Evolutionary conservation across 2,888 invertebrate species (phyloP).

Genomic region (Charanyca ferruginea): DNA sequence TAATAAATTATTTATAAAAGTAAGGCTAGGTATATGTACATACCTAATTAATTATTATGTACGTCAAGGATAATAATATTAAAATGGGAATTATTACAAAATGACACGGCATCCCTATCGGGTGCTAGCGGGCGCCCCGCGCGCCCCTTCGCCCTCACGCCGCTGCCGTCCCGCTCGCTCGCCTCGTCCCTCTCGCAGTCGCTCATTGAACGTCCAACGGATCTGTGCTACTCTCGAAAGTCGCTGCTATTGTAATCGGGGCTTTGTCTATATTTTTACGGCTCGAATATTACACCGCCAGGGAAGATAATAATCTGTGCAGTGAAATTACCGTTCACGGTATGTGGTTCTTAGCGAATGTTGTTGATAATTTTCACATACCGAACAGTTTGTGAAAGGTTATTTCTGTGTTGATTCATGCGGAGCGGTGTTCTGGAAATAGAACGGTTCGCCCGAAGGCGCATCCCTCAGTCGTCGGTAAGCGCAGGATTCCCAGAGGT

Average conservation of each 20-base stretch:
- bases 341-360: constrained; percentile 84
- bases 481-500: constrained; percentile 81
- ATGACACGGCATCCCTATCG: constrained; percentile 72
- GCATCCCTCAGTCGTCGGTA: constrained; percentile 83
- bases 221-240: constrained; percentile 80
- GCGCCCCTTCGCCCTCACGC: constrained; percentile 68
- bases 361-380: constrained; percentile 85
- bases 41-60: constrained; percentile 3
- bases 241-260: constrained; percentile 81
- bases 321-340: constrained; percentile 89
- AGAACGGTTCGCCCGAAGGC: constrained; percentile 85
- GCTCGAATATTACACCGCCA: constrained; percentile 78
- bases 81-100: constrained; percentile 53
- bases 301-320: constrained; percentile 84
- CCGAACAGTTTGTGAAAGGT: constrained; percentile 88
- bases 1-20: not conserved
- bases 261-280: constrained; percentile 84
- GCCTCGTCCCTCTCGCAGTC: constrained; percentile 79
- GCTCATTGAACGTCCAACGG: constrained; percentile 85
- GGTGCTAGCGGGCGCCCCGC: constrained; percentile 61
- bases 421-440: constrained; percentile 90
- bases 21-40: not conserved
- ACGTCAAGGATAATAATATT: constrained; percentile 31
- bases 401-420: constrained; percentile 91
- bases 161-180: constrained; percentile 73